Evolutionary conservation across 2,113 vertebrate species (phyloP), one percentile per base, ranked within the genome.

Genomic region (Campylorhamphus procurvoides): DNA sequence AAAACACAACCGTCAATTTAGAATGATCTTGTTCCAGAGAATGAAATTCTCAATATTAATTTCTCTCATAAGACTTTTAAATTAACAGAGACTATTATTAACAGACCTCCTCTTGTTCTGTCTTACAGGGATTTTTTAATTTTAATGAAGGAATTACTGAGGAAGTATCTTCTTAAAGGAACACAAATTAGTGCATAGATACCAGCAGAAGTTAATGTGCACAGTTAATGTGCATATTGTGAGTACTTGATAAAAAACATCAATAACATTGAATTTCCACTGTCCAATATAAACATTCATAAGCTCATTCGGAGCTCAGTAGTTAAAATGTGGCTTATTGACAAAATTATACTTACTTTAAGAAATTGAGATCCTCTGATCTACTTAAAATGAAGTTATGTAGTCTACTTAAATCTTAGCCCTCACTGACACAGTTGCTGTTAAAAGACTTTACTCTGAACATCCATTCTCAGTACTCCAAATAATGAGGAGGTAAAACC

Each of bases 1-100:
- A 96, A 94, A 89, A 40, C 37, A 76, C 7, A 64, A 71, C 82
- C 73, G 50, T 89, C 62, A 7, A 8, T 95, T 93, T 89, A 83
- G 94, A 92, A 71, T 29, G 19, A 72, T 39, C 27, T 68, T 89
- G 25, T 23, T 74, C 85, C 55, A 77, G 52, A 87, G 19, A 85
- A 89, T 76, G 64, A 90, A 89, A 18, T 90, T 79, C 50, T 74
- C 25, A 84, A 88, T 86, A 3, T 69, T 76, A 83, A 42, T 79
- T 95, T 87, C 9, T 87, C 29, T 59, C 18, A 18, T 78, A 52
- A 71, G 10, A 27, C 4, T 83, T 74, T 60, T 78, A 79, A 86
- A 91, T 71, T n/a, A 76, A 28, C 12, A 39, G 39, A 72, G 46
- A 60, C 62, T 87, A 22, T 80, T 83, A 55, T 37, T 80, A 93